Percentiles rank a stretch among this genome's conserved stretches.
These are phyloP conservation scores for Eupsilia transversa DNA, from an alignment of 2,888 invertebrate genomes.

Conservation along the genomic window DNA sequence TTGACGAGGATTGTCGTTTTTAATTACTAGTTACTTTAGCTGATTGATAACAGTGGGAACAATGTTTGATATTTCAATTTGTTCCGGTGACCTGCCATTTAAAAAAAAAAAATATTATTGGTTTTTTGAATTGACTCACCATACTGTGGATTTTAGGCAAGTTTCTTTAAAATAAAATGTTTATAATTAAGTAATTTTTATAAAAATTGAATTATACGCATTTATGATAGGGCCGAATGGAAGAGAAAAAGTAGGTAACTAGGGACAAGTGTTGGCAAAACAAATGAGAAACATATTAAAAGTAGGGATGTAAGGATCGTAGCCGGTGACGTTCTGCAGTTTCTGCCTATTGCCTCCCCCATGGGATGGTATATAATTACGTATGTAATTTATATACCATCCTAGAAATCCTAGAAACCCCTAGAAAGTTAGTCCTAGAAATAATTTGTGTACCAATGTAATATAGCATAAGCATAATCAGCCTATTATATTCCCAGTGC, in stretches of 20 bases:
- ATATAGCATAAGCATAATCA: no score
- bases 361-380: no score
- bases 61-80: conserved; percentile 8
- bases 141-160: conserved; percentile 3
- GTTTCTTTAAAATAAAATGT: neutral
- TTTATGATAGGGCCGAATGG: neutral
- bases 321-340: no score
- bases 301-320: no score
- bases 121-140: no score
- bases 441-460: no score
- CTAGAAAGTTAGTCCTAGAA: no score
- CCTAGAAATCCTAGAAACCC: no score
- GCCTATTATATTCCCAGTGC: no score
- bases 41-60: conserved; percentile 11
- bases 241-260: neutral
- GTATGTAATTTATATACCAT: no score
- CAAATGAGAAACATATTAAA: neutral
- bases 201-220: neutral
- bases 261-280: neutral
- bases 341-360: no score
- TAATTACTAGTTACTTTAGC: conserved; percentile 34
- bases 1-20: conserved; percentile 41
- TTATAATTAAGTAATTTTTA: neutral
- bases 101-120: no score
- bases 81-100: neutral